Evolutionary conservation across 2,888 invertebrate genomes (phyloP).

Genomic region (Cylloceria caligata): DNA sequence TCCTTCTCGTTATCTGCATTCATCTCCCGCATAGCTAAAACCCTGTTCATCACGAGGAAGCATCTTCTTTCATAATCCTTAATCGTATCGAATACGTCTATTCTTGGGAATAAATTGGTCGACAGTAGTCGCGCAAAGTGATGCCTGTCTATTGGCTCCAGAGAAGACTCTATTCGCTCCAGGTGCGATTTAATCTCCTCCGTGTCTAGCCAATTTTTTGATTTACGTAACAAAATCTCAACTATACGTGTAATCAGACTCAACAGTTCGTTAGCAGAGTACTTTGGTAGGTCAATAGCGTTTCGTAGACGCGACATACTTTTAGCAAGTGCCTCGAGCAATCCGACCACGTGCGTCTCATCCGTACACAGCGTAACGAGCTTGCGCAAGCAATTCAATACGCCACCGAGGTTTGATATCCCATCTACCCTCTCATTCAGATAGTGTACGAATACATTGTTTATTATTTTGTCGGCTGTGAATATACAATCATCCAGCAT

Average conservation of each 20-base stretch:
- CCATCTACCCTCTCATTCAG: slow-evolving; percentile 50
- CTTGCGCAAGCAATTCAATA: slow-evolving; percentile 68
- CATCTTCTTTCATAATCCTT: slow-evolving; percentile 77
- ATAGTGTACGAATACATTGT: slow-evolving; percentile 75
- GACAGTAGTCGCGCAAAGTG: slow-evolving; percentile 68
- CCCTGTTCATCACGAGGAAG: slow-evolving; percentile 66
- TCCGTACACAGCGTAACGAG: slow-evolving; percentile 57
- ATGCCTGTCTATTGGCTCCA: slow-evolving; percentile 76
- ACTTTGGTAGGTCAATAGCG: slow-evolving; percentile 62
- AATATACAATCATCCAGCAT: slow-evolving; percentile 63
- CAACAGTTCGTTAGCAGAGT: slow-evolving; percentile 67
- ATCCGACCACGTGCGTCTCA: slow-evolving; percentile 40
- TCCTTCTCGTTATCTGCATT: no score
- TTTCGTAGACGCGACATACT: slow-evolving; percentile 70
- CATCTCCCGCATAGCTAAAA: background rate
- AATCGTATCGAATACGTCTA: slow-evolving; percentile 70
- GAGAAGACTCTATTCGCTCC: slow-evolving; percentile 62
- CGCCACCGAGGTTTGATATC: slow-evolving; percentile 64
- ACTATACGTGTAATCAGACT: slow-evolving; percentile 68
- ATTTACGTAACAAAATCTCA: slow-evolving; percentile 57
- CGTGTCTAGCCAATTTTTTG: slow-evolving; percentile 13
- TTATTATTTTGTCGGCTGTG: slow-evolving; percentile 73
- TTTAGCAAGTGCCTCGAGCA: slow-evolving; percentile 67
- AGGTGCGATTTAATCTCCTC: slow-evolving; percentile 52
- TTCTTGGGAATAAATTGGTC: slow-evolving; percentile 37